Evolutionary conservation across 1,140 invertebrate genomes (phyloP).

Genomic region (Acyrthosiphon pisum): DNA sequence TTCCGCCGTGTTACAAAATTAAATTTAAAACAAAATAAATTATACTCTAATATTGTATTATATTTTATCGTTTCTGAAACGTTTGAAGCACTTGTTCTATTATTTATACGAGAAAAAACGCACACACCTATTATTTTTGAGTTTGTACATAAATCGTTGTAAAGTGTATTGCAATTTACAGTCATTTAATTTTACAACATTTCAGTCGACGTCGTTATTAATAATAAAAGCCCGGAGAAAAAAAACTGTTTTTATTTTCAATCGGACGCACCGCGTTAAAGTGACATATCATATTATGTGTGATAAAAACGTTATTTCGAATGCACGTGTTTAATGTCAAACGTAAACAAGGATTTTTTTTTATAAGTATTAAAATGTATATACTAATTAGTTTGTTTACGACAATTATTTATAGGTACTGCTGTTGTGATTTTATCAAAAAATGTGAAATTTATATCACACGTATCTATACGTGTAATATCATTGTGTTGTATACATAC

Average conservation of each 20-base stretch:
- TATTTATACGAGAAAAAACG: background rate
- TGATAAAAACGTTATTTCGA: background rate
- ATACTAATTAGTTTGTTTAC: background rate
- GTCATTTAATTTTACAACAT: background rate
- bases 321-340: background rate
- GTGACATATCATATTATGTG: background rate
- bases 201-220: background rate
- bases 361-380: background rate
- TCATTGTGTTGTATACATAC: too few relatives aligned
- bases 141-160: background rate
- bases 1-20: background rate
- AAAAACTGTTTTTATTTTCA: background rate
- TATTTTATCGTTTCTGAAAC: background rate
- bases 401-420: background rate
- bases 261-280: background rate
- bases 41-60: background rate
- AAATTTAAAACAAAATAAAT: background rate
- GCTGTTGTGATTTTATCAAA: background rate
- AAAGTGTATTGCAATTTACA: background rate
- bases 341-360: background rate
- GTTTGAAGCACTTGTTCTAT: background rate
- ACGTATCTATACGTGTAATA: background rate
- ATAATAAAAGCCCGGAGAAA: background rate
- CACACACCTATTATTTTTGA: background rate
- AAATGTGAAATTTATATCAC: background rate